Base-by-base conservation (phyloP, 2,113 vertebrate genomes). In the Chloropsis hardwickii region DNA sequence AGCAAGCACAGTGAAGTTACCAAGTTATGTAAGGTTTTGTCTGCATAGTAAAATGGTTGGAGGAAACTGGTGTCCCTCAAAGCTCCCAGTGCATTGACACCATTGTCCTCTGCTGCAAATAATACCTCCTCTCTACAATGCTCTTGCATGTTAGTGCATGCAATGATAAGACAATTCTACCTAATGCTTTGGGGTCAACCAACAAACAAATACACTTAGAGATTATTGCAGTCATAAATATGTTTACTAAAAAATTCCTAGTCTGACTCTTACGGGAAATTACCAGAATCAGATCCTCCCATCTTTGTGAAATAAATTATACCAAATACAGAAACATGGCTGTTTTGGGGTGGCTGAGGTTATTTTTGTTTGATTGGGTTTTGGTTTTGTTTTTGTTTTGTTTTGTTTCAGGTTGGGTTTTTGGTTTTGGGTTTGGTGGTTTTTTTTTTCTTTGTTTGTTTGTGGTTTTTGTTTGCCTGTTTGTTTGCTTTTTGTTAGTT, bases 331-430 rank as follows among this genome's bases (percentile, higher is more conserved):
- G 33, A 77, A 86, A 51, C 10, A 72, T 5, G n/a, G 20, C 2
- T 71, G 11, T 0, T 61, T 74, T 14, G 7, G 20, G 7, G 6
- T 20, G 7, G 1, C 21, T n/a, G n/a, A n/a, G n/a, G n/a, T n/a
- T n/a, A n/a, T 31, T 31, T 24, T 21, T n/a, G 12, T 27, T 39
- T 31, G 7, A 9, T 53, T 33, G 17, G 4, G 10, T 6, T 33
- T 37, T 56, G 4, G 3, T 20, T 50, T 10, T 22, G 23, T 69
- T 37, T 67, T 47, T 11, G n/a, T n/a, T 37, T 37, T 37, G 8
- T 31, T 24, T 21, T n/a, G 13, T 27, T 39, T 31, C 37, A 37
- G 7, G 9, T 53, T 33, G 17, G 4, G 10, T 6, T 33, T 37
- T 56, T 37, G 4, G 2, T 20, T 50, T 10, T 18, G 23, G 50